Evolutionary conservation across 2,888 invertebrate genomes (phyloP).

Genomic region (Entomobrya multifasciata): DNA sequence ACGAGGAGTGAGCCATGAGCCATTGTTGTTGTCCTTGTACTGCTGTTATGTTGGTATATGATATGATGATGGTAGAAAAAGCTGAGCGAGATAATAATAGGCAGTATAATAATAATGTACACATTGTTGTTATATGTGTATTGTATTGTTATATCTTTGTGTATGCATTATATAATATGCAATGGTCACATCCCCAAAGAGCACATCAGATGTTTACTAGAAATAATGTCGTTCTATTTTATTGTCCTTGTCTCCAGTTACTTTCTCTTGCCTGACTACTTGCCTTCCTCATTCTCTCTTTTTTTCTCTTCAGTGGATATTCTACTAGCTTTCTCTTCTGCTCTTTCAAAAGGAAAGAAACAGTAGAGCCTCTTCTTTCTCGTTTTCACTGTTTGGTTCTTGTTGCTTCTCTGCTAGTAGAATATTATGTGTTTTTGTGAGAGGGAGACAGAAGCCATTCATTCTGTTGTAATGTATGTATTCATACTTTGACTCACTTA

Average conservation of each 20-base stretch:
- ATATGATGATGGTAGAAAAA: no score
- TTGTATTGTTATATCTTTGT: no score
- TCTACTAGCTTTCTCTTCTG: neutral
- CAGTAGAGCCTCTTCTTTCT: no score
- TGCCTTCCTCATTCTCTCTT: constrained; percentile 34
- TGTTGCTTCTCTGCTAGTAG: constrained; percentile 24
- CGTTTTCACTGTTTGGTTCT: no score
- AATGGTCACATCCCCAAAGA: constrained; percentile 70
- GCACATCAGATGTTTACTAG: constrained; percentile 76
- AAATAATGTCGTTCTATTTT: constrained; percentile 76
- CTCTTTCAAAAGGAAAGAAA: no score
- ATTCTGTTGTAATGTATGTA: constrained; percentile 60
- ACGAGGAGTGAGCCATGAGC: neutral
- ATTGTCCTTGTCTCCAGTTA: constrained; percentile 73
- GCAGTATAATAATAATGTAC: neutral
- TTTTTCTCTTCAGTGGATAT: constrained; percentile 13
- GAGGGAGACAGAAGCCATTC: constrained; percentile 43
- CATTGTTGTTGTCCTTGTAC: constrained; percentile 18
- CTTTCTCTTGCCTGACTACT: constrained; percentile 48
- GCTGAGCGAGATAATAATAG: neutral
- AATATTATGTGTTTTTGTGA: constrained; percentile 3
- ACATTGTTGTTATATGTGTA: constrained; percentile 13
- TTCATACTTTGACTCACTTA: constrained; percentile 62
- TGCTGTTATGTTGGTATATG: no score
- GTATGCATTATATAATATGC: no score